Evolutionary conservation across 2,888 invertebrate genomes (phyloP).

Genomic region (Tetrapedia diversipes): DNA sequence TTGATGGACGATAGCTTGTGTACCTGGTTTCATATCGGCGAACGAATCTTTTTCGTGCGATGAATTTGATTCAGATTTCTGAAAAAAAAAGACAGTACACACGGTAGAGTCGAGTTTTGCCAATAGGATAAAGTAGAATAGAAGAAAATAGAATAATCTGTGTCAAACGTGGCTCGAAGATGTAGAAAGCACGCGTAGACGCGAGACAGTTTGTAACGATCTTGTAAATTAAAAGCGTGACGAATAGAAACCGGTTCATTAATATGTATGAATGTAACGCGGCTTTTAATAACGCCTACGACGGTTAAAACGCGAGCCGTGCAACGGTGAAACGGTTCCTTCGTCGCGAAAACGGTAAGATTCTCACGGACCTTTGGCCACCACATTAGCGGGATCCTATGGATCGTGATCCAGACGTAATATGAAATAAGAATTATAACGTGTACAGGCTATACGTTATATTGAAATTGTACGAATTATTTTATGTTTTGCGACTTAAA

Average conservation of each 20-base stretch:
- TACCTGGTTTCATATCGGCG: not conserved
- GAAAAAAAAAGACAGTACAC: no score
- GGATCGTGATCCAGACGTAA: conserved; percentile 1
- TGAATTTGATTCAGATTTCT: no score
- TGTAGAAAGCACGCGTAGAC: conserved; percentile 55
- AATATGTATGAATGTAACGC: conserved; percentile 55
- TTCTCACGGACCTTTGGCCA: conserved; percentile 13
- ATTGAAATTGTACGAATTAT: no score
- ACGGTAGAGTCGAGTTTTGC: not conserved
- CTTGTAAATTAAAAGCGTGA: conserved; percentile 59
- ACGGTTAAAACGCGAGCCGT: conserved; percentile 20
- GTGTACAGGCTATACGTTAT: no score
- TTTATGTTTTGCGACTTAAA: no score
- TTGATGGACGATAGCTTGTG: not conserved
- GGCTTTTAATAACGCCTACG: conserved; percentile 32
- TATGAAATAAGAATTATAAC: no score
- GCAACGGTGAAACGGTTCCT: conserved; percentile 30
- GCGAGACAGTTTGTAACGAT: conserved; percentile 51
- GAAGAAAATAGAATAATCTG: conserved; percentile 26
- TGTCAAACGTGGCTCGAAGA: conserved; percentile 29
- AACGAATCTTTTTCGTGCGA: not conserved
- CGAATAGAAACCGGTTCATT: conserved; percentile 57
- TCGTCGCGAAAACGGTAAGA: conserved; percentile 4
- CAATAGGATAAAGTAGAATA: not conserved
- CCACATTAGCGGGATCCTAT: not conserved